Conservation (phyloP, 2,797 vertebrate genomes). For the Sebastes iracundus region DNA sequence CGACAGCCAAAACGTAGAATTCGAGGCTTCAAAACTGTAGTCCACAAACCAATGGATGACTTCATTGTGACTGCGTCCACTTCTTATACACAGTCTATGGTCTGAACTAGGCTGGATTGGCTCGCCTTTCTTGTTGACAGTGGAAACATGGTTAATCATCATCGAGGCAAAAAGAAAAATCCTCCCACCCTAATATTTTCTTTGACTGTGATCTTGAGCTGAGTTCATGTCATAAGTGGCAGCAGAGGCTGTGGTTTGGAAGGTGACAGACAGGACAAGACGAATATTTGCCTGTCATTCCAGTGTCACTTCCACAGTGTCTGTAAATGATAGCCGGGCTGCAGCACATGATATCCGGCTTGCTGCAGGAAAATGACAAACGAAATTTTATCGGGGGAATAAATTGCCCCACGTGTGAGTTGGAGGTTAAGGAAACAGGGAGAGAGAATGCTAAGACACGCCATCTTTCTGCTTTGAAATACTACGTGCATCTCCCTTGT, state of each 20-base stretch:
- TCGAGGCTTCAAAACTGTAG: too few relatives aligned
- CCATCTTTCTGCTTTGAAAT: background rate
- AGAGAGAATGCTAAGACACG: background rate
- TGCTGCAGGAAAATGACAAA: constrained; percentile 46
- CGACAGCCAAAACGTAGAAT: too few relatives aligned
- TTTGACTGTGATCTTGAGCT: constrained; percentile 15
- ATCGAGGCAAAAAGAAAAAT: background rate
- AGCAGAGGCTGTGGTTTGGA: constrained; percentile 14
- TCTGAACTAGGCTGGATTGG: background rate
- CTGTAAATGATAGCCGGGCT: constrained; percentile 41
- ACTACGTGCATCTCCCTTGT: too few relatives aligned
- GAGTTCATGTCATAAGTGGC: constrained; percentile 16
- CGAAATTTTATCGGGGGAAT: constrained; percentile 26
- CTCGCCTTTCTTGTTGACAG: background rate
- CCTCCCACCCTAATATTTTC: background rate
- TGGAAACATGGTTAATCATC: background rate
- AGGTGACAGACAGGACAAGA: constrained; percentile 51
- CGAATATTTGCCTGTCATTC: constrained; percentile 55
- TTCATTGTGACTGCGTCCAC: too few relatives aligned
- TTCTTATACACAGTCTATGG: too few relatives aligned
- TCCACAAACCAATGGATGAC: too few relatives aligned
- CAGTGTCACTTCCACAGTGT: constrained; percentile 36
- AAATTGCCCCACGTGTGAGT: constrained; percentile 18
- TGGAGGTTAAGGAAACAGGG: background rate
- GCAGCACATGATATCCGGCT: constrained; percentile 35